phyloP scores from a whole-genome alignment of 2,888 invertebrate genomes.

The Pseudococcus longispinus region DNA sequence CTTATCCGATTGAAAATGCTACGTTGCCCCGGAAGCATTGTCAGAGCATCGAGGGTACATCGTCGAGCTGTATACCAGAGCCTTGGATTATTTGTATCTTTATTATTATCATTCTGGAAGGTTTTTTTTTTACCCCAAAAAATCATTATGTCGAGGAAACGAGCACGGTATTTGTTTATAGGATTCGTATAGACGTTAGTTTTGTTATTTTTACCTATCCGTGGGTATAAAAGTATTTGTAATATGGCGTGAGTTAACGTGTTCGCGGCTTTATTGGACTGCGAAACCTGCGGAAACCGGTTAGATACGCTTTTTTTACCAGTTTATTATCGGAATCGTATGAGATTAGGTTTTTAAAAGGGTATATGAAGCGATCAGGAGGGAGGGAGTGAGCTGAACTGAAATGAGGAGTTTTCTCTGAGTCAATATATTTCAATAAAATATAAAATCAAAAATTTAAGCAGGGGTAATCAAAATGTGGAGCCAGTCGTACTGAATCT shows the following conservation, averaged over 20 bases:
- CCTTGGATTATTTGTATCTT: constrained; percentile 16
- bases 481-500: too few species aligned
- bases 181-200: neutral
- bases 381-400: neutral
- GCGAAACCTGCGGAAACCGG: neutral
- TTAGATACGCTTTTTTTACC: neutral
- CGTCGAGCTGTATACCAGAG: neutral
- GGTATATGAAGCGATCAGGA: neutral
- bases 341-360: neutral
- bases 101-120: neutral
- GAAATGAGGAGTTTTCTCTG: neutral
- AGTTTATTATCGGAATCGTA: neutral
- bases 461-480: too few species aligned
- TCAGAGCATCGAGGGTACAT: neutral
- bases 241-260: neutral
- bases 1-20: constrained; percentile 28
- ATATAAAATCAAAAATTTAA: too few species aligned
- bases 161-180: neutral
- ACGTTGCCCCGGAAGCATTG: constrained; percentile 25
- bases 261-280: neutral
- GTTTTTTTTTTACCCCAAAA: constrained; percentile 1
- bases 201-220: neutral
- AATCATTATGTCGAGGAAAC: constrained; percentile 2
- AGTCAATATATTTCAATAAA: too few species aligned
- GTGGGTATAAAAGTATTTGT: neutral